phyloP scores from a whole-genome alignment of 2,888 invertebrate genomes.

The Arctia plantaginis region DNA sequence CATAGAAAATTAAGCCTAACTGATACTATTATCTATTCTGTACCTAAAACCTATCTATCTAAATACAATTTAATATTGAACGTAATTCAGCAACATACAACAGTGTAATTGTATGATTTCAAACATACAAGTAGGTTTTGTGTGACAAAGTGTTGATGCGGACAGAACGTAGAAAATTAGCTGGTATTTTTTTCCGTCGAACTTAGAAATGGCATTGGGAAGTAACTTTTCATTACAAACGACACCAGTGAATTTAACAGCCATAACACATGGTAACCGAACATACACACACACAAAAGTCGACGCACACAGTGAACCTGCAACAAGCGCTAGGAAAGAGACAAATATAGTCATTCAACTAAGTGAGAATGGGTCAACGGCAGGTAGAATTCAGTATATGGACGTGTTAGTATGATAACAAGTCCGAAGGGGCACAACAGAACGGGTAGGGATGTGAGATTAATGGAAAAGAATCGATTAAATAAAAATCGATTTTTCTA shows the following conservation, averaged over 20 bases:
- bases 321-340: constrained; percentile 47
- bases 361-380: constrained; percentile 50
- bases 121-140: not conserved
- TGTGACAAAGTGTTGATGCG: not conserved
- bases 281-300: constrained; percentile 9
- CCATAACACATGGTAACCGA: constrained; percentile 14
- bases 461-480: no score
- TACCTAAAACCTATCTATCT: no score
- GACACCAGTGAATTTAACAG: constrained; percentile 1
- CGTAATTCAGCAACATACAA: no score
- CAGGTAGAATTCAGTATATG: constrained; percentile 50
- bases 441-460: no score
- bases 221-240: constrained; percentile 5
- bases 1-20: no score
- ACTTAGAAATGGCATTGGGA: not conserved
- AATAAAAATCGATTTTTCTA: no score
- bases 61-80: no score
- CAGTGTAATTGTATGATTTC: not conserved
- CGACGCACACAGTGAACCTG: constrained; percentile 31
- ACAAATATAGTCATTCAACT: constrained; percentile 36
- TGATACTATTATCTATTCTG: no score
- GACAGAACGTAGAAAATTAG: not conserved
- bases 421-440: constrained; percentile 35
- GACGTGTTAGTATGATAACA: constrained; percentile 59
- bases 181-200: not conserved